Base-by-base conservation (phyloP, 1,140 invertebrate species). In the Leptestheria dahalacensis region DNA sequence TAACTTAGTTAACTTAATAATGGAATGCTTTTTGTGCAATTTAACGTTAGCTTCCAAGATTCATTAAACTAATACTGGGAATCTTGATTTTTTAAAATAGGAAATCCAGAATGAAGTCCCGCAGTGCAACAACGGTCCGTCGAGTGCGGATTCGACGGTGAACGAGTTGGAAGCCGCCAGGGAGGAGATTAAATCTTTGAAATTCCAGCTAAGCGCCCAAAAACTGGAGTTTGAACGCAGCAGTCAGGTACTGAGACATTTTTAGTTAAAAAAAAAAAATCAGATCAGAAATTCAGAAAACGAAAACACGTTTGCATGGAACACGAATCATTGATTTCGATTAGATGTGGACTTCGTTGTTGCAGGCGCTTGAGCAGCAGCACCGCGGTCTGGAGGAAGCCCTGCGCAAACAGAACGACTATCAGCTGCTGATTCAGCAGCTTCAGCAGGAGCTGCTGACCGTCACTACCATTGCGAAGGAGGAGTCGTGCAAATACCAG, bases 141-240 rank as follows among this genome's bases (percentile, higher is more conserved):
- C 33, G 6, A 15, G 33, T 41, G 33, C 33, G 33, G 33, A 41
- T 9, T 6, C 15, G 33, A 15, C 6, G 15, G 33, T 41, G 33
- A 41, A 41, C 15, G 33, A 55, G 28, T 29, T 55, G 53, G 53
- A 26, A 12, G 26, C 33, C n/a, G 26, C 33, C 6, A 46, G 53
- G 54, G 60, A 59, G 46, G 49, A 61, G 55, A 28, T 51, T 20
- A 25, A 23, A 41, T 21, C 53, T 9, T 50, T 63, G 15, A 47
- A 21, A 26, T 60, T 55, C 24, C 24, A 59, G 2, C 47, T 50
- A 46, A 49, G 54, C 29, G 64, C 64, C 41, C 62, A 60, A 12
- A 20, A 50, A 20, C 3, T 60, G 20, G 58, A 60, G 12, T 50
- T 51, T 9, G 58, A 60, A 33, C 15, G 20, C 11, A 29, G 29